These are phyloP conservation scores for Magallana ariakensis DNA, from an alignment of 1,140 invertebrate species.

Conservation along the genomic window DNA sequence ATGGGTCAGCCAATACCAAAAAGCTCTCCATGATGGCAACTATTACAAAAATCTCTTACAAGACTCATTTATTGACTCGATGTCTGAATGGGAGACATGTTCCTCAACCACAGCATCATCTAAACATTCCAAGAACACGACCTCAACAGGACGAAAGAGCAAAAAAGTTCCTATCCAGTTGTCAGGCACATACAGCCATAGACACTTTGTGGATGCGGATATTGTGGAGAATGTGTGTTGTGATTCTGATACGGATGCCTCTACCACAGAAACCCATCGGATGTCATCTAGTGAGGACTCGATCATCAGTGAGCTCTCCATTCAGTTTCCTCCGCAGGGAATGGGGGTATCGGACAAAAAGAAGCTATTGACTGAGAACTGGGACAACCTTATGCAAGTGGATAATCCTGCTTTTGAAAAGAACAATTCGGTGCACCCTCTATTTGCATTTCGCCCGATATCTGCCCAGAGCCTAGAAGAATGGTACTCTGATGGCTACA, in stretches of 20 bases:
- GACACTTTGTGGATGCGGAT: constrained; percentile 62
- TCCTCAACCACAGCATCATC: constrained; percentile 54
- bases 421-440: constrained; percentile 54
- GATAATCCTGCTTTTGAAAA: constrained; percentile 50
- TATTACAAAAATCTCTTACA: constrained; percentile 71
- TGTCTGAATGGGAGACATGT: constrained; percentile 48
- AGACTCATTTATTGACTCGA: constrained; percentile 67
- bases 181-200: constrained; percentile 66
- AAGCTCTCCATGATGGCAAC: constrained; percentile 62
- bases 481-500: constrained; percentile 68
- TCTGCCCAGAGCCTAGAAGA: constrained; percentile 58
- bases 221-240: constrained; percentile 40
- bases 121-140: constrained; percentile 45
- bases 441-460: constrained; percentile 60
- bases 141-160: constrained; percentile 42
- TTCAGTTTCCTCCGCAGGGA: constrained; percentile 47
- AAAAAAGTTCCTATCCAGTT: constrained; percentile 57
- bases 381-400: constrained; percentile 60
- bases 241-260: constrained; percentile 58
- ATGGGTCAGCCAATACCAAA: constrained; percentile 68
- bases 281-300: constrained; percentile 39
- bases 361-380: constrained; percentile 65
- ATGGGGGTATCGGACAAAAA: constrained; percentile 53
- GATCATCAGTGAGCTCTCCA: constrained; percentile 40
- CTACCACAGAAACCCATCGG: constrained; percentile 51